Evolutionary conservation across 2,888 invertebrate genomes (phyloP).

Genomic region (Callimorpha dominula): DNA sequence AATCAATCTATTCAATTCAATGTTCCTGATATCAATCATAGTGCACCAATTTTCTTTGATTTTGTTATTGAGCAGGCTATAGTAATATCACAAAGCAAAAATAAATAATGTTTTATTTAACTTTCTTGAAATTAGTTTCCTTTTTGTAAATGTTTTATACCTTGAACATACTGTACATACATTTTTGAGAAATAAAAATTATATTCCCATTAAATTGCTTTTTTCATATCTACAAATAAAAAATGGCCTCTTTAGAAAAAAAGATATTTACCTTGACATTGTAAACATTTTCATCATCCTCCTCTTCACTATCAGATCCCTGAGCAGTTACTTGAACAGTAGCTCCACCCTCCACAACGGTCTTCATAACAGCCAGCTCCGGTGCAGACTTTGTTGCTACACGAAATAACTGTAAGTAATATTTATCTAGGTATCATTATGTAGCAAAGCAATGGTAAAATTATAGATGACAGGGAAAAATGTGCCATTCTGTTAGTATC

Average conservation of each 20-base stretch:
- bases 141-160: too few relatives aligned
- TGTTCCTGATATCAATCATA: not conserved
- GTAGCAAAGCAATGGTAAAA: too few relatives aligned
- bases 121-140: too few relatives aligned
- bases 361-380: constrained; percentile 64
- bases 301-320: constrained; percentile 73
- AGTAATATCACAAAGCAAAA: not conserved
- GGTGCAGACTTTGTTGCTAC: constrained; percentile 37
- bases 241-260: not conserved
- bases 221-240: not conserved
- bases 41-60: not conserved
- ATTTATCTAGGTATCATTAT: not conserved
- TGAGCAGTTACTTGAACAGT: constrained; percentile 76
- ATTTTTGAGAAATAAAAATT: too few relatives aligned
- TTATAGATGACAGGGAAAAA: too few relatives aligned
- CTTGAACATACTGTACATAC: too few relatives aligned
- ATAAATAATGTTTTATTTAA: not conserved
- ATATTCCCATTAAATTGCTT: too few relatives aligned
- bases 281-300: constrained; percentile 75
- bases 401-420: constrained; percentile 53
- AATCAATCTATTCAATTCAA: too few relatives aligned
- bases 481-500: too few relatives aligned
- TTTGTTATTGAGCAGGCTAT: not conserved
- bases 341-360: constrained; percentile 72
- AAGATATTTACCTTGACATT: constrained; percentile 72